phyloP scores from a whole-genome alignment of 2,113 vertebrate genomes.

The Vimba vimba region DNA sequence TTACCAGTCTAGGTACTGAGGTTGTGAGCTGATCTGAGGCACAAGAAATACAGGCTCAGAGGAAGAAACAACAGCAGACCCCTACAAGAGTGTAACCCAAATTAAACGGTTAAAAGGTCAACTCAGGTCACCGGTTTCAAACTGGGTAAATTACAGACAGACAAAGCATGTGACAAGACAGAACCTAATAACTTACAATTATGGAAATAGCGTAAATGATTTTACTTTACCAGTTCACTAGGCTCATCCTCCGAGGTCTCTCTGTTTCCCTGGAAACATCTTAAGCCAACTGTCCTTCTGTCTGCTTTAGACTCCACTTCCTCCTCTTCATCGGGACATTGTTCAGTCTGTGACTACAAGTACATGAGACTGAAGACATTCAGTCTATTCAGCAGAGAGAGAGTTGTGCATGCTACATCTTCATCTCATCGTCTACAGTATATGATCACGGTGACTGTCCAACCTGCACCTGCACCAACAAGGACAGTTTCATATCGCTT shows the following conservation, averaged over 20 bases:
- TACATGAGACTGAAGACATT: conserved; percentile 9
- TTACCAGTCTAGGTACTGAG: conserved; percentile 61
- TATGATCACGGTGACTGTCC: neutral
- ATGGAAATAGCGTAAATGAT: neutral
- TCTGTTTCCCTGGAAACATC: conserved; percentile 44
- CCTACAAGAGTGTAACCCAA: conserved; percentile 54
- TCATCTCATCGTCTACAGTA: neutral
- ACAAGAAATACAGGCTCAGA: conserved; percentile 56
- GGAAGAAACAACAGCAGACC: conserved; percentile 50
- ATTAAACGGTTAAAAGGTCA: neutral
- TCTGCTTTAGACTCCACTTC: conserved; percentile 57
- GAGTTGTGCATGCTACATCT: neutral
- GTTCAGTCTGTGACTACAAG: conserved; percentile 29
- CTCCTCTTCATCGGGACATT: conserved; percentile 58
- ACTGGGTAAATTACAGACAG: neutral
- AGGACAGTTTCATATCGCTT: neutral
- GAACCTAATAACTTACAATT: neutral
- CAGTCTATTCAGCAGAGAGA: neutral
- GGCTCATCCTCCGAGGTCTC: conserved; percentile 50
- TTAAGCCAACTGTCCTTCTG: conserved; percentile 67
- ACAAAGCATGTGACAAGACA: neutral
- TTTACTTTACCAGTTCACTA: conserved; percentile 63
- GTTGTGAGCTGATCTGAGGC: conserved; percentile 49
- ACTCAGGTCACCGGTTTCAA: neutral
- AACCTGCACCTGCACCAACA: neutral